Conservation (phyloP, 2,113 vertebrate genomes). For the Cygnus atratus region DNA sequence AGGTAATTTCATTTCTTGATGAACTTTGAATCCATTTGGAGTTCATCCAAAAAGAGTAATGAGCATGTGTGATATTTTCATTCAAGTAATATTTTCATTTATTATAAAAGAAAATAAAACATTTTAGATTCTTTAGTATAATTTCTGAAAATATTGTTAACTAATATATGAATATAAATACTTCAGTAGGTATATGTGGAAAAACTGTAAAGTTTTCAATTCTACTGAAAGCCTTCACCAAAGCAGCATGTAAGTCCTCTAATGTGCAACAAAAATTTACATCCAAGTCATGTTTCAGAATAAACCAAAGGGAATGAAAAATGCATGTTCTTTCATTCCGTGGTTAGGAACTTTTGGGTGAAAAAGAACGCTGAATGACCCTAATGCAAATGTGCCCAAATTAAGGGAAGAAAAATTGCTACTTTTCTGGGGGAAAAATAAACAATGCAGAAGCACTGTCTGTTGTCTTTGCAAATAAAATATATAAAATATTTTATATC, state of each 20-base stretch:
- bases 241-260: neutral
- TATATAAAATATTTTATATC: slow-evolving; percentile 48
- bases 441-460: neutral
- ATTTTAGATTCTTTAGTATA: neutral
- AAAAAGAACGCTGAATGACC: neutral
- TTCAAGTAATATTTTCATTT: neutral
- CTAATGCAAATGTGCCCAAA: neutral
- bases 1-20: neutral
- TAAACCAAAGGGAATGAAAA: neutral
- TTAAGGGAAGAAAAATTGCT: neutral
- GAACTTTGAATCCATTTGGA: neutral
- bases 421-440: fast-evolving
- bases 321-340: fast-evolving
- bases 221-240: neutral
- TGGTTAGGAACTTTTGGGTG: fast-evolving
- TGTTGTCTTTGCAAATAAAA: neutral
- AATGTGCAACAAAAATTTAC: neutral
- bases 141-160: neutral
- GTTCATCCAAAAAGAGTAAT: neutral
- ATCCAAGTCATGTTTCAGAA: fast-evolving
- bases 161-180: neutral
- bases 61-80: neutral
- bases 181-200: neutral
- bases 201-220: neutral
- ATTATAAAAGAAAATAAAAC: neutral